Conservation (phyloP, 2,113 vertebrate genomes). For the Hoplias malabaricus region DNA sequence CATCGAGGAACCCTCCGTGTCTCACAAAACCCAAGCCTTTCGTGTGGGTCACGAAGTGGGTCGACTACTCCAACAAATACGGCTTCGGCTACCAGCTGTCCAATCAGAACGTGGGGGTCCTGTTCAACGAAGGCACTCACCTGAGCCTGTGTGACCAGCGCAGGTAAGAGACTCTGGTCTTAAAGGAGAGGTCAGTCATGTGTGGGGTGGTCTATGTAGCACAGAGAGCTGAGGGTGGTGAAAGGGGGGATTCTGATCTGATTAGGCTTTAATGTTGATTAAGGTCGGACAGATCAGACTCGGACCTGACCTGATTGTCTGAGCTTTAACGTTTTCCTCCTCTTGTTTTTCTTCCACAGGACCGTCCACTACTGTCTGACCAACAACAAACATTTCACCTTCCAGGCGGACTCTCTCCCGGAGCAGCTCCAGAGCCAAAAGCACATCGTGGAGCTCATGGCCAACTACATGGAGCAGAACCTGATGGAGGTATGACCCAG, state of each 20-base stretch:
- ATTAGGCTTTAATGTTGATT: too few species aligned
- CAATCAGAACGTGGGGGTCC: conserved; percentile 88
- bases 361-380: conserved; percentile 91
- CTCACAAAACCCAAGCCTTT: conserved; percentile 86
- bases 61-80: conserved; percentile 97
- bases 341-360: conserved; percentile 67
- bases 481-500: conserved; percentile 93
- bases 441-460: conserved; percentile 86
- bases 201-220: too few species aligned
- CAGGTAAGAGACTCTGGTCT: conserved; percentile 70
- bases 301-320: not conserved
- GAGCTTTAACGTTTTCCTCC: not conserved
- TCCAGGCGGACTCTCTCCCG: conserved; percentile 78
- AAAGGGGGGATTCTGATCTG: too few species aligned
- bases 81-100: conserved; percentile 98
- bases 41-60: conserved; percentile 98
- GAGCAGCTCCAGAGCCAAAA: conserved; percentile 89
- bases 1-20: conserved; percentile 84
- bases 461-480: conserved; percentile 95
- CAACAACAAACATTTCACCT: conserved; percentile 89
- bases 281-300: not conserved
- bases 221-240: too few species aligned
- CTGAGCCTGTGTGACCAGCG: conserved; percentile 87
- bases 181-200: too few species aligned
- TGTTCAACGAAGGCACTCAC: conserved; percentile 95